These are phyloP conservation scores for Anguilla marmorata DNA, from an alignment of 2,797 vertebrate species.

Conservation along the genomic window DNA sequence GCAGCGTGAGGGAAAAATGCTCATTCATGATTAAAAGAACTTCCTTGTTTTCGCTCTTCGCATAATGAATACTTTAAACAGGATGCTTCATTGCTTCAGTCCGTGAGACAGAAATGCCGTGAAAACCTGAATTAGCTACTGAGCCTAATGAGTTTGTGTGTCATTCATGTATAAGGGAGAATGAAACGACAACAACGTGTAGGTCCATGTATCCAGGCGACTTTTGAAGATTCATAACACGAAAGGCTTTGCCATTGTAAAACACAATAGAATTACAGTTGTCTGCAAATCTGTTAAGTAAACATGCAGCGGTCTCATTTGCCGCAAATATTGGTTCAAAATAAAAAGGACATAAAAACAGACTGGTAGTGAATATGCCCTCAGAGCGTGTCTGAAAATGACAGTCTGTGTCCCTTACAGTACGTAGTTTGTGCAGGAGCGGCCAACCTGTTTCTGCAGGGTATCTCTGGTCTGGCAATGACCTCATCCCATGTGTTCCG, in stretches of 20 bases:
- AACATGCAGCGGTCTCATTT: neutral
- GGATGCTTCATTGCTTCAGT: neutral
- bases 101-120: neutral
- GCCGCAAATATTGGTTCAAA: neutral
- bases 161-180: constrained; percentile 7
- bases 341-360: neutral
- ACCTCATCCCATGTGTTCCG: neutral
- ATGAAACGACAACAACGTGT: neutral
- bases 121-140: neutral
- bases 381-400: neutral
- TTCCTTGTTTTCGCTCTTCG: neutral
- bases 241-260: neutral
- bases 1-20: constrained; percentile 12
- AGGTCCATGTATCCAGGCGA: neutral
- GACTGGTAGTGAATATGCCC: neutral
- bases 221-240: neutral
- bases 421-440: neutral
- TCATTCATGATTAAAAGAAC: constrained; percentile 15
- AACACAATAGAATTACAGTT: neutral
- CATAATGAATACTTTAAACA: neutral
- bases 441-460: neutral
- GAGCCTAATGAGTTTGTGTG: neutral
- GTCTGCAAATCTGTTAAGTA: neutral
- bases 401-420: neutral
- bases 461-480: neutral